Base-by-base conservation (phyloP, 1,140 invertebrate species). In the Trachymyrmex cornetzi region DNA sequence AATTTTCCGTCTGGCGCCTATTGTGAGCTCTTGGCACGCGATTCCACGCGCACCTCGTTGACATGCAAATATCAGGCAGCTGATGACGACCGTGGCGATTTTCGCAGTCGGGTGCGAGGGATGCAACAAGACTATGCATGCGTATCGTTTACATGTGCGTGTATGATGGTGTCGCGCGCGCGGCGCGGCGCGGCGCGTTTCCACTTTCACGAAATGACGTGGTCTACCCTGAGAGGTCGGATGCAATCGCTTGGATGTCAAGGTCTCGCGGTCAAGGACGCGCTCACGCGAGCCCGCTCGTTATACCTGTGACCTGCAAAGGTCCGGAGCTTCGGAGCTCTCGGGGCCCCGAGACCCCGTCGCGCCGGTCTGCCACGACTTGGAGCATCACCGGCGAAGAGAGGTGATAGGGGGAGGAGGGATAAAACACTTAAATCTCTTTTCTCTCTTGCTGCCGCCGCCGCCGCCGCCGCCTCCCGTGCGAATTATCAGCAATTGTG, bases 241-340 rank as follows among this genome's bases (percentile, higher is more conserved):
- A 74, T 84, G 38, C 74, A 72, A 75, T 71, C 82, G 88, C 11
- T 16, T 44, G 44, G 82, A 71, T 91, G 87, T 91, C 88, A 91
- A 91, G 90, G 90, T 89, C 61, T 50, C 75, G 19, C 24, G 88
- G 66, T 75, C 88, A 91, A 91, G 90, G 90, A 84, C 90, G 74
- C 16, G 19, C 44, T 63, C 57, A 61, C 85, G 57, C 71, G 69
- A 69, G 53, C 63, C 57, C 34, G 77, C 53, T 69, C 61, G 85
- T 84, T 75, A 57, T 69, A 77, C 59, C 48, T 71, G 27, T 86
- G 89, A 90, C 88, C 89, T 80, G 69, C 53, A 88, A 48, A 75
- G 24, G 7, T 11, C 5, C 19, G 57, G 16, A 16, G 74, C 79
- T 74, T 44, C 57, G 67, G 24, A 3, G 72, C 72, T 71, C 57